Evolutionary conservation across 2,888 invertebrate species (phyloP).

Genomic region (Beris morrisii): DNA sequence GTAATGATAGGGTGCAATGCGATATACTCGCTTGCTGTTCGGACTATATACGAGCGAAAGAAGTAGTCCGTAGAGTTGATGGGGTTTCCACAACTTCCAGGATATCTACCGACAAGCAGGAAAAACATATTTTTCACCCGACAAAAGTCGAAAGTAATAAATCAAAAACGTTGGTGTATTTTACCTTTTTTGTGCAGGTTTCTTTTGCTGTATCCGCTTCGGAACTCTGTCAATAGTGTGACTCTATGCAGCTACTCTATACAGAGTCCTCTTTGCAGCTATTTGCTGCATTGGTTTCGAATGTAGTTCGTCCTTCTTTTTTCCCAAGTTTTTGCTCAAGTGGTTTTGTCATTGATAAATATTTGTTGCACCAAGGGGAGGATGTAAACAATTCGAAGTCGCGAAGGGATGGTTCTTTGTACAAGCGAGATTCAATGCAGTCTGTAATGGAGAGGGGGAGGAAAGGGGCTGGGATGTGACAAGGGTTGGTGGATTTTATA

Average conservation of each 20-base stretch:
- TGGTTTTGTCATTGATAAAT: slow-evolving; percentile 32
- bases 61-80: too few species aligned
- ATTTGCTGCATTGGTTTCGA: neutral
- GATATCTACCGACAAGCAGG: slow-evolving; percentile 1
- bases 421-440: neutral
- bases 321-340: slow-evolving; percentile 2
- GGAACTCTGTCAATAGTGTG: neutral
- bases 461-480: too few species aligned
- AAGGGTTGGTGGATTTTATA: too few species aligned
- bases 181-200: slow-evolving; percentile 7
- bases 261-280: neutral
- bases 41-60: too few species aligned
- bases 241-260: neutral
- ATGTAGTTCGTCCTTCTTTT: too few species aligned
- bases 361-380: slow-evolving; percentile 29
- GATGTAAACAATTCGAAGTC: slow-evolving; percentile 24
- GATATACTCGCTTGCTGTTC: too few species aligned
- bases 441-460: neutral
- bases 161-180: slow-evolving; percentile 23
- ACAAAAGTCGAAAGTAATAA: slow-evolving; percentile 35
- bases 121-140: slow-evolving; percentile 28
- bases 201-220: neutral
- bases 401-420: neutral
- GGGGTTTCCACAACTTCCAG: neutral
- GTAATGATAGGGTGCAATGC: too few species aligned